A percentile compares a stretch with the other conserved stretches of the same genome.
These are phyloP conservation scores for Lymantria dispar DNA, from an alignment of 2,888 invertebrate genomes.

Conservation along the genomic window DNA sequence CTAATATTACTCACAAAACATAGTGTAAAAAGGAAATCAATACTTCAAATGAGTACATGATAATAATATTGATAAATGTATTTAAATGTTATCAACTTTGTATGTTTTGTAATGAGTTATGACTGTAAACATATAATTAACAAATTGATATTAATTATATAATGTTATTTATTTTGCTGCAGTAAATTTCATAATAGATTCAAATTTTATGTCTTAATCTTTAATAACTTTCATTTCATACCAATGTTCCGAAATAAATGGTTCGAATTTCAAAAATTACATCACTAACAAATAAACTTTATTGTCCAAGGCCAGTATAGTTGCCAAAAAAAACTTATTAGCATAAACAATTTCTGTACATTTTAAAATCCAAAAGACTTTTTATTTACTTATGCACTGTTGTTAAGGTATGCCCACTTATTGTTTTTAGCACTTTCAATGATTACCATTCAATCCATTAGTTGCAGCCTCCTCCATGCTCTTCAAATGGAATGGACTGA, in stretches of 20 bases:
- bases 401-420: background rate
- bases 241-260: conserved; percentile 9
- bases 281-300: background rate
- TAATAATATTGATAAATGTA: too few relatives aligned
- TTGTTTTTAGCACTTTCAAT: conserved; percentile 32
- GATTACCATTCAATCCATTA: conserved; percentile 68
- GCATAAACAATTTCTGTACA: conserved; percentile 4
- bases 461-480: conserved; percentile 60
- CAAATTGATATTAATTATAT: conserved; percentile 7
- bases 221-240: conserved; percentile 31
- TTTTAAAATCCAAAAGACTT: too few relatives aligned
- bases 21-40: too few relatives aligned
- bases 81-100: too few relatives aligned
- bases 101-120: background rate
- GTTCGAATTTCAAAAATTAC: background rate
- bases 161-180: conserved; percentile 24
- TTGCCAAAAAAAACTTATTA: background rate
- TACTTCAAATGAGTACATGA: too few relatives aligned
- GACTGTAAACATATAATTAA: conserved; percentile 1
- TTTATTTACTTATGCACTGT: background rate
- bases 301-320: background rate
- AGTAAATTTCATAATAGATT: conserved; percentile 12
- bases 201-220: conserved; percentile 17
- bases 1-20: too few relatives aligned
- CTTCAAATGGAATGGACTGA: conserved; percentile 84